Percentiles rank a stretch among this genome's conserved stretches.
Conservation (phyloP, 2,888 invertebrate genomes). For the Heliconius ismenius region DNA sequence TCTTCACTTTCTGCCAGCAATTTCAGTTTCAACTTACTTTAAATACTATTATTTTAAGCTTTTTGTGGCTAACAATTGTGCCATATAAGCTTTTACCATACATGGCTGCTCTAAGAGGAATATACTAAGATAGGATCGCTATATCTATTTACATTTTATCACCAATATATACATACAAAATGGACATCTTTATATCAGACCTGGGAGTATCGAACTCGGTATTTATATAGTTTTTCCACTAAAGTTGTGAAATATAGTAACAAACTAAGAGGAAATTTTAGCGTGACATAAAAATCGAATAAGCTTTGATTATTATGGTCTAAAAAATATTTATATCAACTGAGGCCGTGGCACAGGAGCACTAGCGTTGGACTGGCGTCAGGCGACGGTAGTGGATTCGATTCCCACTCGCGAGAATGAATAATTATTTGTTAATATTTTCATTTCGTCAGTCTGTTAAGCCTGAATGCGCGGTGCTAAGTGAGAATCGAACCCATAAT, state of each 20-base stretch:
- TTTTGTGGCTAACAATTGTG: not conserved
- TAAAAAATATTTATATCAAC: not conserved
- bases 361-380: not conserved
- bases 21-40: no score
- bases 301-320: not conserved
- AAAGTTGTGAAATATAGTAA: not conserved
- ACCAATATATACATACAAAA: not conserved
- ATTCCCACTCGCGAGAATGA: no score
- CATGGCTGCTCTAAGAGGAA: not conserved
- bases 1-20: no score
- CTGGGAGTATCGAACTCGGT: not conserved
- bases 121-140: not conserved
- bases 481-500: no score
- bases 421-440: no score
- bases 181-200: not conserved
- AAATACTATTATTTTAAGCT: not conserved
- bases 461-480: no score
- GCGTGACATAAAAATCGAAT: not conserved
- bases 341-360: not conserved
- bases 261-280: not conserved
- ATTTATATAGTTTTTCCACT: not conserved
- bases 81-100: not conserved
- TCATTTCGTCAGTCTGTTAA: no score
- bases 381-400: no score
- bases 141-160: slow-evolving; percentile 17